Percentiles rank a stretch among this genome's conserved stretches.
Evolutionary conservation across 2,888 invertebrate species (phyloP).

Genomic region (Chelonus formosanus): DNA sequence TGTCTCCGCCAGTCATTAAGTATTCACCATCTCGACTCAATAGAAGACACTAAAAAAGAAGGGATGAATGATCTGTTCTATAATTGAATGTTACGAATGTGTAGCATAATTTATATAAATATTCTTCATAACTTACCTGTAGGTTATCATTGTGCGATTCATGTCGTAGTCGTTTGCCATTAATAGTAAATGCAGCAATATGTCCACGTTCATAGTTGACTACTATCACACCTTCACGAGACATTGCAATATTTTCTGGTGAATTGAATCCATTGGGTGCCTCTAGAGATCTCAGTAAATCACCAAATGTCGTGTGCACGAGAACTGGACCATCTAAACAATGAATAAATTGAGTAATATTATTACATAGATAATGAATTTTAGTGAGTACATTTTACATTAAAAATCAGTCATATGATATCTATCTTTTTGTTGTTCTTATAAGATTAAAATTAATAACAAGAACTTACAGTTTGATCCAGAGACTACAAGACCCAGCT

Average conservation of each 20-base stretch:
- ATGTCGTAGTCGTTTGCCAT: conserved; percentile 87
- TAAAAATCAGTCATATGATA: not conserved
- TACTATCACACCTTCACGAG: conserved; percentile 94
- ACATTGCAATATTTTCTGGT: conserved; percentile 91
- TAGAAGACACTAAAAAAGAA: conserved; percentile 78
- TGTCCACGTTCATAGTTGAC: conserved; percentile 93
- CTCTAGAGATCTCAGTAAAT: conserved; percentile 89
- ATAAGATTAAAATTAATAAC: conserved; percentile 1
- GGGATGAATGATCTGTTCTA: not conserved
- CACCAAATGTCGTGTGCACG: conserved; percentile 98
- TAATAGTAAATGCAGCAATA: conserved; percentile 93
- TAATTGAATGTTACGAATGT: not conserved
- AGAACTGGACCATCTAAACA: conserved; percentile 87
- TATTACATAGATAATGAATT: not conserved
- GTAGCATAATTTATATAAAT: too few relatives aligned
- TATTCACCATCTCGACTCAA: conserved; percentile 98
- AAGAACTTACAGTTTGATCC: conserved; percentile 76
- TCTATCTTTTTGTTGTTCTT: not conserved
- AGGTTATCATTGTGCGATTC: conserved; percentile 95
- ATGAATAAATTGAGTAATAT: not conserved
- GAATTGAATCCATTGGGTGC: conserved; percentile 79
- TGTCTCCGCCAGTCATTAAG: conserved; percentile 96
- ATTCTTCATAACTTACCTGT: conserved; percentile 72
- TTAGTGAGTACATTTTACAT: too few relatives aligned
- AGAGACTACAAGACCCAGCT: conserved; percentile 96